phyloP scores from a whole-genome alignment of 2,888 invertebrate genomes.

The Tetheella fluctuosa region DNA sequence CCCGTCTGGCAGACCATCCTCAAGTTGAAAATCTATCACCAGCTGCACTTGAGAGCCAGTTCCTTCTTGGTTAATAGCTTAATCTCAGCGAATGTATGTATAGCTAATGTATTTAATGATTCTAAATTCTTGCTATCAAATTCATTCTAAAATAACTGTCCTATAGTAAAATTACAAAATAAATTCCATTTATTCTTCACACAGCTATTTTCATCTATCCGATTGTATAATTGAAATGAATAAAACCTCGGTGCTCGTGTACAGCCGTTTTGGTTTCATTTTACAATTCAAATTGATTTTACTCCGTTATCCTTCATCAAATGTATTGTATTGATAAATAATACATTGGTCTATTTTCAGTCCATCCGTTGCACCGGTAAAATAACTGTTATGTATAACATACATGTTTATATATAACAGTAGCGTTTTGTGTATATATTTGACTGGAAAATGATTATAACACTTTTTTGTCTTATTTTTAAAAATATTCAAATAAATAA shows the following conservation, averaged over 20 bases:
- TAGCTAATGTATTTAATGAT: no score
- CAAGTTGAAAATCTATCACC: no score
- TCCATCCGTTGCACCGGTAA: background rate
- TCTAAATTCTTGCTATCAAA: no score
- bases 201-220: background rate
- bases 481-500: no score
- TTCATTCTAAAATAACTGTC: no score
- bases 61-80: no score
- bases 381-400: background rate
- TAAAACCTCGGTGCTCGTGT: background rate
- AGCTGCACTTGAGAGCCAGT: no score
- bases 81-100: no score
- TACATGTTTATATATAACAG: background rate
- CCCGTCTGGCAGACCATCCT: no score
- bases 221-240: background rate
- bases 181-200: background rate
- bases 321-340: constrained; percentile 5
- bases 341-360: background rate
- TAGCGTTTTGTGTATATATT: no score
- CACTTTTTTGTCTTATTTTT: no score
- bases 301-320: background rate
- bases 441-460: no score
- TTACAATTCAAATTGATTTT: constrained; percentile 2
- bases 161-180: background rate
- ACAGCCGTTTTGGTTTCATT: background rate